Evolutionary conservation across 2,888 invertebrate genomes (phyloP), one percentile per base, ranked within the genome.

Genomic region (Diarsia rubi): DNA sequence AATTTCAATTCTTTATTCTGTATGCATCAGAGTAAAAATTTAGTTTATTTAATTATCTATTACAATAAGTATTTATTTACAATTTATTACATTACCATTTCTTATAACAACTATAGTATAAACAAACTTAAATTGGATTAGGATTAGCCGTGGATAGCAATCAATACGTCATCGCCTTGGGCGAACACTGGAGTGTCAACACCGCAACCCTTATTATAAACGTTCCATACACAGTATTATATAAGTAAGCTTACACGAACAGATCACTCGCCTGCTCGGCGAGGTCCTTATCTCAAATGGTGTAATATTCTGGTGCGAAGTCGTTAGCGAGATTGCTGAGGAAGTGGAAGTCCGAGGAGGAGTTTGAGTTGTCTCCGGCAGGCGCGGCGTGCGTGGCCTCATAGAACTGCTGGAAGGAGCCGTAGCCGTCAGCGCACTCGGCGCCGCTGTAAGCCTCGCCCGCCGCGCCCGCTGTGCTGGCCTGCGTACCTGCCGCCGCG

Each of bases 261-360:
- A 96, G 93, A 94, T 96, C 93, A 90, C 94, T 95, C 92, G 96
- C 95, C 94, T 96, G 95, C 89, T 96, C 96, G 95, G 94, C 95
- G 92, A 96, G 95, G 90, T 96, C 97, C 96, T 96, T 96, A 92
- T 96, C 96, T 97, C 97, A 97, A 95, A 97, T 97, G 92, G 96
- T 97, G 94, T 99, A 99, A 94, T 99, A 99, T 94, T 99, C 99
- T 14, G 99, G 99, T 31, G 98, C 98, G 93, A 99, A 99, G 93
- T 99, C 99, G 93, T 98, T 99, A 83, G 99, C 98, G 91, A 99
- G 97, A 93, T 98, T 99, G 95, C 98, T 98, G 82, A 99, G 97
- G 93, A 99, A 99, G 94, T 99, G 99, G 95, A 99, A 99, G 94
- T 99, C 99, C 47, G 99, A 98, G n/a, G 98, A 98, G 92, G 98